A percentile compares a stretch with the other conserved stretches of the same genome.
These are phyloP conservation scores for Chromis chromis DNA, from an alignment of 2,797 vertebrate species.

Conservation along the genomic window DNA sequence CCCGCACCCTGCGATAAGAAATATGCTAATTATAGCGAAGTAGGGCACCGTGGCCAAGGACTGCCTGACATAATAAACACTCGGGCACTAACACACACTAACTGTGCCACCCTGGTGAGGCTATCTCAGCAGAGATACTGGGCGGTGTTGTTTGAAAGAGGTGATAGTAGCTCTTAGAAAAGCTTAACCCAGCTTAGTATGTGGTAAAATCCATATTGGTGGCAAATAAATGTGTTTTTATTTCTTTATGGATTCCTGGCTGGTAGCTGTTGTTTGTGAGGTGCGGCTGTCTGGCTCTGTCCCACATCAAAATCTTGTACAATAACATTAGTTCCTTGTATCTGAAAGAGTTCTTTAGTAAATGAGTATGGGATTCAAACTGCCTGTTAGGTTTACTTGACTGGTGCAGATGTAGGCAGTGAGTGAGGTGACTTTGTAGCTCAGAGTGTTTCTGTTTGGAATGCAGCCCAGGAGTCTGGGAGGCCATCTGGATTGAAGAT, in stretches of 20 bases:
- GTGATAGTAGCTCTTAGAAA: constrained; percentile 25
- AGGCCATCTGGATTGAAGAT: constrained; percentile 79
- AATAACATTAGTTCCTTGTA: not conserved
- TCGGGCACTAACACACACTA: constrained; percentile 16
- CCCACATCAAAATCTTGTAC: not conserved
- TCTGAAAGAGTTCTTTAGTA: not conserved
- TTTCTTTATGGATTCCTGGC: constrained; percentile 48
- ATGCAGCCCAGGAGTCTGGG: constrained; percentile 58
- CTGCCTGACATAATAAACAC: constrained; percentile 47
- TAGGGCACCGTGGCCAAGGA: constrained; percentile 57
- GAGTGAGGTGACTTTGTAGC: constrained; percentile 31
- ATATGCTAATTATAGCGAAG: constrained; percentile 74
- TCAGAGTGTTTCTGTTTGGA: constrained; percentile 61
- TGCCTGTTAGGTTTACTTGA: not conserved
- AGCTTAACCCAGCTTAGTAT: constrained; percentile 1
- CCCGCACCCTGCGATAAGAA: constrained; percentile 59
- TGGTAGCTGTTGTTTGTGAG: constrained; percentile 34
- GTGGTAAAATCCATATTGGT: constrained; percentile 15
- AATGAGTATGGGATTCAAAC: not conserved
- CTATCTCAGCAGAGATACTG: constrained; percentile 45
- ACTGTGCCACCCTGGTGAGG: constrained; percentile 20
- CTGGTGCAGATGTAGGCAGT: not conserved
- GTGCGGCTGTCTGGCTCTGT: constrained; percentile 3
- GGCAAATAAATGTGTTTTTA: constrained; percentile 50
- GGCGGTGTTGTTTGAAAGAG: constrained; percentile 27